A percentile compares a stretch with the other conserved stretches of the same genome.
Evolutionary conservation across 1,140 invertebrate species (phyloP).

Genomic region (Drosophila neocordata): DNA sequence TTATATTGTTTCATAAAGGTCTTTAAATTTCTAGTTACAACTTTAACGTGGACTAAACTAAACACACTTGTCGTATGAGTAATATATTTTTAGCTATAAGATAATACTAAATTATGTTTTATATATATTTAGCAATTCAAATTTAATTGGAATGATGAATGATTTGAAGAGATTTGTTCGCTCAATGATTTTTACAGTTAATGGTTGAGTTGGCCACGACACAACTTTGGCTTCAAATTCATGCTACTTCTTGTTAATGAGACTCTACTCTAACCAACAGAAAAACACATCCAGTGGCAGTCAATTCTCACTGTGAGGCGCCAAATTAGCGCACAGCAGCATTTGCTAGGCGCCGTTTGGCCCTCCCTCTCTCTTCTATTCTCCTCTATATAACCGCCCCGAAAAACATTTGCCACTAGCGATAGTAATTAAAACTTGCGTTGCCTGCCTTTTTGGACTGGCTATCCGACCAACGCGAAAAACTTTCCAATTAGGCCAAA

Average conservation of each 20-base stretch:
- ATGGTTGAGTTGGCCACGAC: background rate
- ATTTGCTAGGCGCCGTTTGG: constrained; percentile 20
- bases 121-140: too few species aligned
- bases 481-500: constrained; percentile 79
- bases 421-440: constrained; percentile 79
- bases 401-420: constrained; percentile 65
- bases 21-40: too few species aligned
- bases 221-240: constrained; percentile 1
- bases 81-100: too few species aligned
- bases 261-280: constrained; percentile 2
- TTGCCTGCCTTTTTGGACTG: constrained; percentile 68
- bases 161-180: background rate
- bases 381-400: background rate
- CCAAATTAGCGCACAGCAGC: constrained; percentile 69
- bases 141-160: background rate
- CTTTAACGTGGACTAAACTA: too few species aligned
- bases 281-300: constrained; percentile 33
- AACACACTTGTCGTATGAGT: too few species aligned
- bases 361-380: background rate
- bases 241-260: constrained; percentile 3
- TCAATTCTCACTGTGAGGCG: constrained; percentile 70
- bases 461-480: constrained; percentile 39
- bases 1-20: too few species aligned
- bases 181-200: too few species aligned
- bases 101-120: too few species aligned